Base-by-base conservation (phyloP, 1,140 invertebrate genomes). In the Calephelis virginiensis region DNA sequence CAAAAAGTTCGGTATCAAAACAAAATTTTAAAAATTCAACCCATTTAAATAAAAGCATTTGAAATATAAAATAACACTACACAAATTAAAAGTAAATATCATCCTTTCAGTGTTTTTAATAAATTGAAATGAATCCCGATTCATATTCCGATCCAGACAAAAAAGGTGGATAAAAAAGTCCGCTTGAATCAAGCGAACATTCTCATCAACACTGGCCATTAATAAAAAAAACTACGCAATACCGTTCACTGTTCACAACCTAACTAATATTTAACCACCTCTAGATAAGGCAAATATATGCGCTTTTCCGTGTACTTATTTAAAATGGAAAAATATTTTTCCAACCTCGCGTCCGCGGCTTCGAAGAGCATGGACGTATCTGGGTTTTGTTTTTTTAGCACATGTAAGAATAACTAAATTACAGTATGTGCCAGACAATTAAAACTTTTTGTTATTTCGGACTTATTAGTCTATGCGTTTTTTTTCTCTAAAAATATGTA, bases 271-370 rank as follows among this genome's bases (percentile, higher is more conserved):
- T 85, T 85, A 86, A 85, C 81, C 74, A 81, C 83, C 75, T 78
- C 74, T 66, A 85, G 85, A 85, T 87, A 87, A 84, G 82, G 82
- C 74, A 76, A 81, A 87, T 85, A 85, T 84, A 86, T 84, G 77
- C 75, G 78, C 73, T 79, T 79, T 81, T 81, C 82, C 82, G 79
- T 78, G 72, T 80, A 83, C 84, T 85, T 86, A 83, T 86, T 86
- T 85, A 79, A 85, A 85, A 86, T 83, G 78, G 82, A 81, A 84
- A 85, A 85, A 84, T 81, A 81, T 84, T 85, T 86, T 84, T 80
- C 80, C 80, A 71, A 76, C 81, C 75, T 73, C 70, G 71, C 66
- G 48, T 66, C 66, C 59, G 63, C 37, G n/a, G 28, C 46, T 56
- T 49, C 56, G 61, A 69, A 11, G 47, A 28, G 53, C 43, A 50